Conservation (phyloP, 1,140 invertebrate species). For the Drosophila sechellia region DNA sequence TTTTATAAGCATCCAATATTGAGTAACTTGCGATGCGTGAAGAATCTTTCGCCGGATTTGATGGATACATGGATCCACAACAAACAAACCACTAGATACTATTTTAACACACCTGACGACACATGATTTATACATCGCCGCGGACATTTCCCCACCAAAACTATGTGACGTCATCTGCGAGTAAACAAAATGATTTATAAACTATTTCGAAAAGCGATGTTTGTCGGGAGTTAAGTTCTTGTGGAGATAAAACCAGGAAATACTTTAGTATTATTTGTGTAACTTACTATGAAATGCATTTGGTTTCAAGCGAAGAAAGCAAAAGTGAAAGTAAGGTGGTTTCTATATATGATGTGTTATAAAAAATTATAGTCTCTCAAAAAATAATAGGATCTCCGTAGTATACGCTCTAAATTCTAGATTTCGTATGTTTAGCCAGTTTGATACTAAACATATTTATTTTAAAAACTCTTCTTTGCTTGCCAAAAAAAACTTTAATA, state of each 20-base stretch:
- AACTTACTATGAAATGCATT: too few relatives aligned
- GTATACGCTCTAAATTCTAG: too few relatives aligned
- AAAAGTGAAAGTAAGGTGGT: too few relatives aligned
- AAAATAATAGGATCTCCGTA: too few relatives aligned
- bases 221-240: slow-evolving; percentile 9
- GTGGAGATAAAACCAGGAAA: background rate
- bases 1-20: slow-evolving; percentile 44
- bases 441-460: background rate
- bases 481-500: background rate
- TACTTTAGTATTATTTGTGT: too few relatives aligned
- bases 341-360: too few relatives aligned
- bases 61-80: slow-evolving; percentile 46
- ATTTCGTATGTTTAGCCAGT: too few relatives aligned
- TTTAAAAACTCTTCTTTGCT: background rate
- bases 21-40: slow-evolving; percentile 31
- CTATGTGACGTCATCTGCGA: slow-evolving; percentile 16
- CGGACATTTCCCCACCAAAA: slow-evolving; percentile 28
- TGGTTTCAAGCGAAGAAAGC: too few relatives aligned
- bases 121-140: slow-evolving; percentile 42
- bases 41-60: slow-evolving; percentile 22
- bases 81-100: slow-evolving; percentile 72
- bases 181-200: slow-evolving; percentile 31
- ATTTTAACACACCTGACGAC: slow-evolving; percentile 80
- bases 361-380: too few relatives aligned
- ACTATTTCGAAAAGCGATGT: slow-evolving; percentile 14